Percentiles rank a stretch among this genome's conserved stretches.
Conservation (phyloP, 2,888 invertebrate genomes). For the Nemotelus pantherinus region DNA sequence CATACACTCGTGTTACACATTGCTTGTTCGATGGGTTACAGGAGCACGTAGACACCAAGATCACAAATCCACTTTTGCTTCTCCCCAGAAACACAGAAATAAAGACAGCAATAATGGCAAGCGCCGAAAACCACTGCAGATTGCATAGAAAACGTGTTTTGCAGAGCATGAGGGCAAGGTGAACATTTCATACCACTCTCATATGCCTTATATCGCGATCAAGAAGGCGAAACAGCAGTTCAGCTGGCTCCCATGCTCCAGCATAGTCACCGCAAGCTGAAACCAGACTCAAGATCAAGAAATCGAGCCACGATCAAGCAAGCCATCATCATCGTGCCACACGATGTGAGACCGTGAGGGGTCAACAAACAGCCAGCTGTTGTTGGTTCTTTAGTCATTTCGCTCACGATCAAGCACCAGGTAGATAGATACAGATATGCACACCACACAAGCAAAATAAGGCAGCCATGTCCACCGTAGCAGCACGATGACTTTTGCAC, state of each 20-base stretch:
- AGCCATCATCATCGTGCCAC: neutral
- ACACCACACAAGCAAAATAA: too few relatives aligned
- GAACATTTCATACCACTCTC: neutral
- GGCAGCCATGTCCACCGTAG: neutral
- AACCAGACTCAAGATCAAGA: conserved; percentile 28
- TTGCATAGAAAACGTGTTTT: conserved; percentile 33
- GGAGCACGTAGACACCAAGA: too few relatives aligned
- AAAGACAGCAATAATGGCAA: too few relatives aligned
- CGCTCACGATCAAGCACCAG: too few relatives aligned
- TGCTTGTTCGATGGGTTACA: too few relatives aligned
- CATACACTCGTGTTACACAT: too few relatives aligned
- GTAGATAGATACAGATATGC: too few relatives aligned
- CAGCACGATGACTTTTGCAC: neutral
- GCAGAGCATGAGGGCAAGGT: conserved; percentile 22
- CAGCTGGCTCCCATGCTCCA: conserved; percentile 21
- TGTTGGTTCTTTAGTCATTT: too few relatives aligned
- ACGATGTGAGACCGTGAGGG: conserved; percentile 26
- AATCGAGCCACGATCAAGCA: conserved; percentile 3
- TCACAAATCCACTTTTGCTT: neutral
- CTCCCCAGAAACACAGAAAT: too few relatives aligned
- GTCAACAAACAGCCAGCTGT: conserved; percentile 31
- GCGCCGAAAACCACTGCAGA: neutral
- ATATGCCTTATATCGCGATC: neutral
- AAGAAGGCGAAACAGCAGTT: neutral
- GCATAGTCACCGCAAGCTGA: neutral